Evolutionary conservation across 1,140 invertebrate genomes (phyloP), one percentile per base, ranked within the genome.

Genomic region (Aphis craccivora): DNA sequence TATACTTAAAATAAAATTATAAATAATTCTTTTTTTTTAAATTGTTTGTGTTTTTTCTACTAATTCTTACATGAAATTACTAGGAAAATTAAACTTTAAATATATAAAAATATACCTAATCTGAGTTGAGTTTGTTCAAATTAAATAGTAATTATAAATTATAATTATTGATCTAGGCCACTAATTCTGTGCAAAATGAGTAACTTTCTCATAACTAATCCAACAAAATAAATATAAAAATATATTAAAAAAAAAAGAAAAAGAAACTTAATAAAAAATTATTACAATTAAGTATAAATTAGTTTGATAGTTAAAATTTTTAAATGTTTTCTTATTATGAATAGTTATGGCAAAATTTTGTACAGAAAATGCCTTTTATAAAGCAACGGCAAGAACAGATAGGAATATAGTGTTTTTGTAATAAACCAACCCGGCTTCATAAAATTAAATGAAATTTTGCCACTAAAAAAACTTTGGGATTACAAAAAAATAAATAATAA

Each of bases 91-190:
- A 18, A 2, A 90, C 37, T 48, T 92, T 81, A 30, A 92, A 83
- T 14, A 92, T 83, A 92, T 83, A 92, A 92, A 92, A 92, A 92
- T 92, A 92, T 92, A 92, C 30, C 22, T 92, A 48, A 92, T 51
- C 35, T 51, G 90, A 83, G 9, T 92, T 37, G 40, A 81, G 45
- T 92, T 83, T 92, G 90, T 83, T 92, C 76, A 83, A n/a, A 76
- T 14, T 67, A 67, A 67, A 91, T 51, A 91, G 67, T 92, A 81
- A 92, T 45, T 83, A 43, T 83, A 91, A 83, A 83, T 91, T 51
- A 43, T 91, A 91, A 91, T 92, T 92, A 83, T 90, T 90, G 90
- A 83, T 92, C 67, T 83, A 81, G n/a, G 67, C 37, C 43, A 25
- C 90, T 92, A 92, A 83, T 48, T n/a, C 45, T 83, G 48, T 81